These are phyloP conservation scores for Clepsis dumicolana DNA, from an alignment of 2,888 invertebrate genomes.

Conservation along the genomic window DNA sequence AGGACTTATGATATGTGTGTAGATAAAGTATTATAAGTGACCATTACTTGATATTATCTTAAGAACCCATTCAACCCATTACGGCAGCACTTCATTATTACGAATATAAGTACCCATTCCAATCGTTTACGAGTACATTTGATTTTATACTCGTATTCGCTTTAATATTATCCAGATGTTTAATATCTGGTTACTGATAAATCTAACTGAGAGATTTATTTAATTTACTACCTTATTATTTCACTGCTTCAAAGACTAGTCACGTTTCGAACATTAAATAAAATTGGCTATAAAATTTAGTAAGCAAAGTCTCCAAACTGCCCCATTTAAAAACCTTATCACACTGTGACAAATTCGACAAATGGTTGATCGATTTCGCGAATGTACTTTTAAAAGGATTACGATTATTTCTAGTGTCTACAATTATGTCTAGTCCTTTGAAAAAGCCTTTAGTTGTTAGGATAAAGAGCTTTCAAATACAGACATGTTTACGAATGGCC, in stretches of 20 bases:
- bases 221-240: background rate
- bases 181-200: background rate
- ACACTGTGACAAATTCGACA: background rate
- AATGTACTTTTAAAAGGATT: background rate
- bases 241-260: background rate
- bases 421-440: background rate
- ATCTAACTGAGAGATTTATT: background rate
- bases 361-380: background rate
- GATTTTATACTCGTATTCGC: background rate
- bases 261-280: background rate
- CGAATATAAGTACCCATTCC: background rate
- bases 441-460: background rate
- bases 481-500: slow-evolving; percentile 13
- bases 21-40: background rate
- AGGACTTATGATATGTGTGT: too few species aligned
- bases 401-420: background rate
- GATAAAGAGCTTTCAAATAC: background rate
- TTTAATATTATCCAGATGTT: slow-evolving; percentile 28
- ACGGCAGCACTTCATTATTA: slow-evolving; percentile 13
- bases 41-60: slow-evolving; percentile 23
- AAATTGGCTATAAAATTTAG: background rate
- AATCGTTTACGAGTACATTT: background rate
- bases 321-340: too few species aligned
- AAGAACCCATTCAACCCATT: slow-evolving; percentile 27
- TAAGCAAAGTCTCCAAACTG: too few species aligned